These are phyloP conservation scores for Calcarius lapponicus DNA, from an alignment of 2,797 vertebrate genomes.

Conservation along the genomic window DNA sequence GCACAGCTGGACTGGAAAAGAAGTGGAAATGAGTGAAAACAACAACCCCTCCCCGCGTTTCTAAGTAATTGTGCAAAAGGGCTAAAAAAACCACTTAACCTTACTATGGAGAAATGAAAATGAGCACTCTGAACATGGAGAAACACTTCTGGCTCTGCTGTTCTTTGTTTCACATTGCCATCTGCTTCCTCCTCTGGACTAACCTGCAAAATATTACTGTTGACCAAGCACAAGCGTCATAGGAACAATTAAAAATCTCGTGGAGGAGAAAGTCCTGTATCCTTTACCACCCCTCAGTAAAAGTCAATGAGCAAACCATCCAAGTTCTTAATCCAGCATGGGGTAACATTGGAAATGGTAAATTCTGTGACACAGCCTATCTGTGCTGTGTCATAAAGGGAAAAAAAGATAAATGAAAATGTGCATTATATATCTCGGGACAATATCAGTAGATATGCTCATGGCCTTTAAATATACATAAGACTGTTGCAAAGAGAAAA, in stretches of 20 bases:
- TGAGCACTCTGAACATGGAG: not conserved
- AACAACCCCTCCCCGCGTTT: not conserved
- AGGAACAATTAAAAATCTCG: not conserved
- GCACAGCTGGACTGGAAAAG: constrained; percentile 28
- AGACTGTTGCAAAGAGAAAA: not conserved
- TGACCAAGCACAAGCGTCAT: not conserved
- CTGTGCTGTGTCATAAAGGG: not conserved
- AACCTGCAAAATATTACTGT: not conserved
- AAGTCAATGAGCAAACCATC: not conserved
- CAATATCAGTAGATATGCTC: not conserved
- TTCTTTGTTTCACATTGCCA: not conserved
- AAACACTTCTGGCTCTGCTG: not conserved
- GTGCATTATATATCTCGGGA: not conserved
- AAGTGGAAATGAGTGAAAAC: constrained; percentile 11
- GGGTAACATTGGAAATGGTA: not conserved
- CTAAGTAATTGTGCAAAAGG: not conserved
- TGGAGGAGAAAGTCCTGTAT: not conserved
- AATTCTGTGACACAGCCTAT: not conserved
- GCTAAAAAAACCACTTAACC: not conserved
- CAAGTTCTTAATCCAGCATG: not conserved
- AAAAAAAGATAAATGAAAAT: not conserved
- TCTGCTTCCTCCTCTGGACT: not conserved
- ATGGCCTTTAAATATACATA: not conserved
- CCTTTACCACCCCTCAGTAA: not conserved
- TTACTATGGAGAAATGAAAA: not conserved